phyloP scores from a whole-genome alignment of 2,888 invertebrate genomes.

The Eulithis testata region DNA sequence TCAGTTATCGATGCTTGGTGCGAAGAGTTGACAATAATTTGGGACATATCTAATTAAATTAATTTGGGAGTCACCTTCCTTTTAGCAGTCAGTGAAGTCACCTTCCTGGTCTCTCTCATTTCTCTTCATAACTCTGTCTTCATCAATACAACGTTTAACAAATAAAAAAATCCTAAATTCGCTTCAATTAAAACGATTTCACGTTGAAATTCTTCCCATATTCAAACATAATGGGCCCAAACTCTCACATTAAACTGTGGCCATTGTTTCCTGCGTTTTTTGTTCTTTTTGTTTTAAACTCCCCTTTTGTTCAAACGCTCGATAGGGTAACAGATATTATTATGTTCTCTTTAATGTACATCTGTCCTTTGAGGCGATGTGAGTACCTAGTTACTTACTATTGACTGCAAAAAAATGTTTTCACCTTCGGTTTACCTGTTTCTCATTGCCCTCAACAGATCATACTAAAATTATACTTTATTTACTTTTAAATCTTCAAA shows the following conservation, averaged over 20 bases:
- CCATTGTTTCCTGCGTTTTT: conserved; percentile 68
- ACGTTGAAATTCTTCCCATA: conserved; percentile 69
- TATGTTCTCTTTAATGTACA: conserved; percentile 41
- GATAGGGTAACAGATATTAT: conserved; percentile 61
- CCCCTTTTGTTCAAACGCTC: conserved; percentile 59
- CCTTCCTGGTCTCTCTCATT: background rate
- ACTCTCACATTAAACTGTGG: conserved; percentile 75
- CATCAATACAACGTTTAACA: conserved; percentile 3
- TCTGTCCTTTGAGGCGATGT: conserved; percentile 40
- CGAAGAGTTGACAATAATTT: no score
- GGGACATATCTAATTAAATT: no score
- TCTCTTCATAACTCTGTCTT: background rate
- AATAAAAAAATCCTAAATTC: conserved; percentile 35
- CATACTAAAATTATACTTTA: no score
- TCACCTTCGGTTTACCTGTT: no score
- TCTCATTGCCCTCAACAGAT: no score
- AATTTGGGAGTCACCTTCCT: no score
- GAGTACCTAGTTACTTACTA: conserved; percentile 16
- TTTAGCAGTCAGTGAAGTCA: no score
- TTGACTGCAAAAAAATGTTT: background rate
- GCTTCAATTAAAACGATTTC: conserved; percentile 62
- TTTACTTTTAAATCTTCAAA: no score
- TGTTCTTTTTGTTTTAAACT: conserved; percentile 75
- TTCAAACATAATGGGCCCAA: conserved; percentile 65
- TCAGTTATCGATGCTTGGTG: no score